Evolutionary conservation across 2,888 invertebrate species (phyloP).

Genomic region (Stramonita haemastoma): DNA sequence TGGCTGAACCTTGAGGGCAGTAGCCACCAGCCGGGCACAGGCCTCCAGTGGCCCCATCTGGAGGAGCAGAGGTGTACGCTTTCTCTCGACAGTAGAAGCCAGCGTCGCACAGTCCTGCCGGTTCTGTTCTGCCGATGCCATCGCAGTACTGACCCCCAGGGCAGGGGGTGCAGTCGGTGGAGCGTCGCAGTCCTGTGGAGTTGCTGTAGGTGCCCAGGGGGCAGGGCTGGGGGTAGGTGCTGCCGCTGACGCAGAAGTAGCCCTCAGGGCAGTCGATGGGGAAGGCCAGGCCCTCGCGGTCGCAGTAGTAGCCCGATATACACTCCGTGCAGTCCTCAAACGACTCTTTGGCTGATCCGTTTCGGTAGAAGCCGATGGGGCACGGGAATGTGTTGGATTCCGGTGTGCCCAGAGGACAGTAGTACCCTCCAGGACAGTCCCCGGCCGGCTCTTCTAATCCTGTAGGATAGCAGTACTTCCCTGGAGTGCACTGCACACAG

Average conservation of each 20-base stretch:
- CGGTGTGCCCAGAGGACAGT: slow-evolving; percentile 74
- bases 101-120: slow-evolving; percentile 72
- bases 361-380: slow-evolving; percentile 75
- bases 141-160: slow-evolving; percentile 76
- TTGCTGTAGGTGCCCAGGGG: slow-evolving; percentile 76
- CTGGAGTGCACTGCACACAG: slow-evolving; percentile 73
- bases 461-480: slow-evolving; percentile 69
- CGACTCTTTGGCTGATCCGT: slow-evolving; percentile 72
- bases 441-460: slow-evolving; percentile 68
- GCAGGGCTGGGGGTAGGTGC: slow-evolving; percentile 71
- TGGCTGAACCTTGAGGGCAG: slow-evolving; percentile 73
- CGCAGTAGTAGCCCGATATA: slow-evolving; percentile 74
- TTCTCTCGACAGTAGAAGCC: slow-evolving; percentile 74
- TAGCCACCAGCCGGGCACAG: slow-evolving; percentile 75
- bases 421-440: slow-evolving; percentile 74
- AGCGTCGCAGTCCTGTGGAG: slow-evolving; percentile 66
- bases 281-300: slow-evolving; percentile 67
- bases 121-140: slow-evolving; percentile 72
- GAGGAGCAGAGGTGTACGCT: slow-evolving; percentile 76
- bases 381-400: slow-evolving; percentile 67
- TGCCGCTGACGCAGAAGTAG: slow-evolving; percentile 74
- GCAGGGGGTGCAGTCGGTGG: slow-evolving; percentile 75
- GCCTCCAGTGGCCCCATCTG: slow-evolving; percentile 74
- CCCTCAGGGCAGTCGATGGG: slow-evolving; percentile 74
- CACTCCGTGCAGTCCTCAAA: slow-evolving; percentile 74